Conservation (phyloP, 2,113 vertebrate species). For the Dipodomys merriami region DNA sequence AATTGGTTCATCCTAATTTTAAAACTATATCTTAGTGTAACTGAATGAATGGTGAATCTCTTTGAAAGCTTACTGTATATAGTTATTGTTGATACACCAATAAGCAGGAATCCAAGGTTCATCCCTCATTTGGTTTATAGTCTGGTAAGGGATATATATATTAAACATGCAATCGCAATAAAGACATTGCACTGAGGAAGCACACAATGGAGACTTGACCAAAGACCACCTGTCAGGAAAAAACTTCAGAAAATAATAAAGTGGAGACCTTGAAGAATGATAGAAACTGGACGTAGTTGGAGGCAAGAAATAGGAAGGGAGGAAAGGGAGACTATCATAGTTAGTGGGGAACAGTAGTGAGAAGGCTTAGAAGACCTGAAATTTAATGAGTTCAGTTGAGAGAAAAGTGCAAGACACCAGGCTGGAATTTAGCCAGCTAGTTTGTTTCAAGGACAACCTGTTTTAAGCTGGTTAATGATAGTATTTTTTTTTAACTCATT, state of each 20-base stretch:
- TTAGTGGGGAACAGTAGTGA: neutral
- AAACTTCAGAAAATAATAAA: neutral
- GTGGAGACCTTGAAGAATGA: neutral
- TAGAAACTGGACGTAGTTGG: neutral
- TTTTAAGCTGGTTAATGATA: slow-evolving; percentile 34
- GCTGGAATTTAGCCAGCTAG: neutral
- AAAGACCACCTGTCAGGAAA: neutral
- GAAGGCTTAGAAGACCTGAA: neutral
- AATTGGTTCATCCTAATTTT: neutral
- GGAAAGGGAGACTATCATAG: neutral
- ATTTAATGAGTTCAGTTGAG: neutral
- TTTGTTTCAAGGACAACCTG: slow-evolving; percentile 1
- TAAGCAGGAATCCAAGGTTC: neutral
- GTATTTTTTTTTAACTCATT: neutral
- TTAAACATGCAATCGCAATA: neutral
- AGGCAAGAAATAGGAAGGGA: neutral
- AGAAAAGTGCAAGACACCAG: neutral
- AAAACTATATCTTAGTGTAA: slow-evolving; percentile 8
- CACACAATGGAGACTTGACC: neutral
- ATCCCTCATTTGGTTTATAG: slow-evolving; percentile 18
- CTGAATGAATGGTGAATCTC: slow-evolving; percentile 20
- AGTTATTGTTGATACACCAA: neutral
- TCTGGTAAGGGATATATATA: neutral
- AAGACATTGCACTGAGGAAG: neutral
- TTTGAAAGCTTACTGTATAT: neutral